Percentiles rank a stretch among this genome's conserved stretches.
These are phyloP conservation scores for Leucophora obtusa DNA, from an alignment of 2,888 invertebrate species.

Conservation along the genomic window DNA sequence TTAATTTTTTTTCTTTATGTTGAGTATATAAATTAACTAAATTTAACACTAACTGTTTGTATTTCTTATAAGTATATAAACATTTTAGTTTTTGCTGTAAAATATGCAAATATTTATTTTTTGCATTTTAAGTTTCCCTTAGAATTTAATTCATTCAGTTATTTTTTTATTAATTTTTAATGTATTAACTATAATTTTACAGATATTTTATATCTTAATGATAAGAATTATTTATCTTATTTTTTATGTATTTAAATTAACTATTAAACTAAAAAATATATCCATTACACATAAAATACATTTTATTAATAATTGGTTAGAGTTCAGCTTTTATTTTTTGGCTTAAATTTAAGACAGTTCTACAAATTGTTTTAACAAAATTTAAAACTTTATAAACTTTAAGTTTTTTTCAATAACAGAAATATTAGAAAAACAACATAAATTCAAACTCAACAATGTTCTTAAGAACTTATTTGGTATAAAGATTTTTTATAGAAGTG, in stretches of 20 bases:
- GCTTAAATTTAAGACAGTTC: constrained; percentile 10
- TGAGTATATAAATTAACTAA: constrained; percentile 49
- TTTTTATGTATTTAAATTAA: constrained; percentile 5
- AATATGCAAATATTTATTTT: constrained; percentile 44
- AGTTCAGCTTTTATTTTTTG: not conserved
- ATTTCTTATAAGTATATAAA: not conserved
- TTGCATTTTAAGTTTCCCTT: constrained; percentile 13
- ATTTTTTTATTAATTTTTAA: constrained; percentile 1
- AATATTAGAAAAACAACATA: constrained; percentile 34
- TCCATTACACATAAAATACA: constrained; percentile 15
- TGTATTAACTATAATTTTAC: constrained; percentile 39
- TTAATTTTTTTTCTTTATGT: constrained; percentile 6
- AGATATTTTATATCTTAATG: constrained; percentile 62
- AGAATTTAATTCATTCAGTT: constrained; percentile 25
- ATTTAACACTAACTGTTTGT: constrained; percentile 21
- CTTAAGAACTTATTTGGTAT: constrained; percentile 29
- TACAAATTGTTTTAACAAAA: constrained; percentile 13
- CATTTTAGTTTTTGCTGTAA: constrained; percentile 25
- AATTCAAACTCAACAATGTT: constrained; percentile 53
- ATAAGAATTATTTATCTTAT: constrained; percentile 36
- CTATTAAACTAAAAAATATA: constrained; percentile 7
- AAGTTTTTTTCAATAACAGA: constrained; percentile 37
- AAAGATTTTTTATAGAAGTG: constrained; percentile 5
- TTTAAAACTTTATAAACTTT: constrained; percentile 42
- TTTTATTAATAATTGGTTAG: constrained; percentile 18